Conservation (phyloP, 2,888 invertebrate species). For the Machimus atricapillus region DNA sequence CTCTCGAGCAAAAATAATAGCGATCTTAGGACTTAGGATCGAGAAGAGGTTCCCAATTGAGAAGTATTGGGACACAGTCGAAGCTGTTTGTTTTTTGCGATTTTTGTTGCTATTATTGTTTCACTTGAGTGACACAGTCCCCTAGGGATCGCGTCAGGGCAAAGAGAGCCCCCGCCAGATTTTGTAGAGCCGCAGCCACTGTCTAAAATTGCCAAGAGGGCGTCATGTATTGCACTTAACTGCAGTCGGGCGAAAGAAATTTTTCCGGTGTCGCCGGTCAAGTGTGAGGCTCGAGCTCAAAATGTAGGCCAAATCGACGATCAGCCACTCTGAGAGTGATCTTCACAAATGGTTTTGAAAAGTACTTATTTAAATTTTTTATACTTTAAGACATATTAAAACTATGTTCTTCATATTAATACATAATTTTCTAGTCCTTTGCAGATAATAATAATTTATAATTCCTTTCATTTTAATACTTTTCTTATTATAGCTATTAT, state of each 20-base stretch:
- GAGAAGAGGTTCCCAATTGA: not conserved
- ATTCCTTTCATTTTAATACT: too few relatives aligned
- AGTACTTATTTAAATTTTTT: too few relatives aligned
- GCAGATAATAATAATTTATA: too few relatives aligned
- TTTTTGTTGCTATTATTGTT: constrained; percentile 12
- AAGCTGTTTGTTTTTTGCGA: not conserved
- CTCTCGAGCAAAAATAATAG: constrained; percentile 2
- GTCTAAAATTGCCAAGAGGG: not conserved
- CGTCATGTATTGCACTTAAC: not conserved
- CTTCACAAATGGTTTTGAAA: not conserved
- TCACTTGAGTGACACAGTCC: constrained; percentile 3
- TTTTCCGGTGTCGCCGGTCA: constrained; percentile 18
- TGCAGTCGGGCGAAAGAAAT: not conserved
- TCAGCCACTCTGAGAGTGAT: not conserved
- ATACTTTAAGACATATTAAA: too few relatives aligned
- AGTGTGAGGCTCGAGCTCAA: not conserved
- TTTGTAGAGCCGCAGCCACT: not conserved
- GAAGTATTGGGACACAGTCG: not conserved
- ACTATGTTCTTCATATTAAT: too few relatives aligned
- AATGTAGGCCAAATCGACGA: not conserved
- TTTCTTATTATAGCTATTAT: too few relatives aligned
- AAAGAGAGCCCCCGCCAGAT: not conserved
- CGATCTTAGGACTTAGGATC: not conserved
- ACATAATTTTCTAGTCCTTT: too few relatives aligned
- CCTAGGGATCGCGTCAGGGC: not conserved